A percentile compares a stretch with the other conserved stretches of the same genome.
Conservation (phyloP, 2,888 invertebrate species). For the Diarsia mendica region DNA sequence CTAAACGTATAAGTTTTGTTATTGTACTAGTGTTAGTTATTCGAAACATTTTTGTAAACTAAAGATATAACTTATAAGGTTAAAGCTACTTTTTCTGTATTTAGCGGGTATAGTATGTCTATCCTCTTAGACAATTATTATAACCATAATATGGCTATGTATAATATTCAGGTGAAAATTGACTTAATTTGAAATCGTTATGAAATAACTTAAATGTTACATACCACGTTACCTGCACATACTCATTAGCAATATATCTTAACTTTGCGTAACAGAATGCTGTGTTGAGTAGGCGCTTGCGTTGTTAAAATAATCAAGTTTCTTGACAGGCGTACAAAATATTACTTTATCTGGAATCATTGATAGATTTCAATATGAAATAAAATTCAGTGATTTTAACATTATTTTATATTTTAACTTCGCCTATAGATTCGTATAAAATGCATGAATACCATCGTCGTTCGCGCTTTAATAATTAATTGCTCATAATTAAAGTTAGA, state of each 20-base stretch:
- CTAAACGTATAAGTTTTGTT: background rate
- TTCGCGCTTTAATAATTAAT: conserved; percentile 75
- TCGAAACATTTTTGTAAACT: background rate
- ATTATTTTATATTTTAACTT: conserved; percentile 75
- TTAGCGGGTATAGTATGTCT: background rate
- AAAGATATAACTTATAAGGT: too few species aligned
- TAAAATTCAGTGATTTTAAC: conserved; percentile 59
- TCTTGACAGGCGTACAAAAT: background rate
- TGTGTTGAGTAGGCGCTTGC: conserved; percentile 27
- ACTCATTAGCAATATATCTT: conserved; percentile 35
- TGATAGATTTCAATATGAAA: conserved; percentile 25
- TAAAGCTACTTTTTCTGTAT: background rate
- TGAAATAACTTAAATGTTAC: conserved; percentile 19
- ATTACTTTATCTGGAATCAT: conserved; percentile 20
- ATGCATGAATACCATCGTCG: conserved; percentile 83
- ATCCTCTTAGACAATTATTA: background rate
- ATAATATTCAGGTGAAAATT: background rate
- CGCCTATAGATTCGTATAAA: conserved; percentile 81
- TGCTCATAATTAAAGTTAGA: conserved; percentile 70
- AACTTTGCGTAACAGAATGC: background rate
- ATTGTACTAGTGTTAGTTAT: background rate
- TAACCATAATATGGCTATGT: too few species aligned
- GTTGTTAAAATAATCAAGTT: background rate
- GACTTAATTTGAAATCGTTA: background rate
- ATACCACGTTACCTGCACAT: conserved; percentile 15